These are phyloP conservation scores for Trachelus iudaicus DNA, from an alignment of 2,888 invertebrate species.

Conservation along the genomic window DNA sequence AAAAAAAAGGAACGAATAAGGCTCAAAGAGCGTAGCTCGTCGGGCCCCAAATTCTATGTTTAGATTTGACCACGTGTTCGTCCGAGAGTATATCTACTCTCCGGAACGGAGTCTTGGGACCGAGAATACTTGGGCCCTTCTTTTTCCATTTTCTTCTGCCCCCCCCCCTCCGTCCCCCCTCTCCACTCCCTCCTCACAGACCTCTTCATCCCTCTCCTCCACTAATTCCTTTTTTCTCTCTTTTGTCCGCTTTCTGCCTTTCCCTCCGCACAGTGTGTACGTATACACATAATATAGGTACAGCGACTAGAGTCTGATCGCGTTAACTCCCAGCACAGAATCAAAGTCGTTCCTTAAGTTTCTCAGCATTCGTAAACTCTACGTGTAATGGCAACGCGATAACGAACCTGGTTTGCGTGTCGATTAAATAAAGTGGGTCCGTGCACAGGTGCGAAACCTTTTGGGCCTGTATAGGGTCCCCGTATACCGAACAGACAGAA, in stretches of 20 bases:
- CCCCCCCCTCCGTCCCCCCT: fast-evolving
- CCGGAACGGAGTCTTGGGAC: not conserved
- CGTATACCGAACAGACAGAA: not conserved
- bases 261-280: not conserved
- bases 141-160: not conserved
- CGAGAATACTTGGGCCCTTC: not conserved
- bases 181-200: no score
- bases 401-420: not conserved
- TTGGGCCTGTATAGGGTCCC: not conserved
- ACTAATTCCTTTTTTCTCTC: not conserved
- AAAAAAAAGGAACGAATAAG: not conserved
- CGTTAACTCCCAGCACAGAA: not conserved
- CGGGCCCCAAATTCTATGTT: not conserved
- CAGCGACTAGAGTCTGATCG: not conserved
- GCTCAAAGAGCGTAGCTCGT: not conserved
- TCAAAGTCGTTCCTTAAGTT: not conserved
- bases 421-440: not conserved
- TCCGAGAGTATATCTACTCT: not conserved
- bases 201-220: not conserved
- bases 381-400: not conserved
- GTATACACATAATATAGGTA: not conserved
- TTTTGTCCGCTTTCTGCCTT: not conserved
- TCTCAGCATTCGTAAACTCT: not conserved
- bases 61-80: slow-evolving; percentile 6
- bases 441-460: not conserved